A percentile compares a stretch with the other conserved stretches of the same genome.
Evolutionary conservation across 2,888 invertebrate species (phyloP).

Genomic region (Orchesellides sinensis): DNA sequence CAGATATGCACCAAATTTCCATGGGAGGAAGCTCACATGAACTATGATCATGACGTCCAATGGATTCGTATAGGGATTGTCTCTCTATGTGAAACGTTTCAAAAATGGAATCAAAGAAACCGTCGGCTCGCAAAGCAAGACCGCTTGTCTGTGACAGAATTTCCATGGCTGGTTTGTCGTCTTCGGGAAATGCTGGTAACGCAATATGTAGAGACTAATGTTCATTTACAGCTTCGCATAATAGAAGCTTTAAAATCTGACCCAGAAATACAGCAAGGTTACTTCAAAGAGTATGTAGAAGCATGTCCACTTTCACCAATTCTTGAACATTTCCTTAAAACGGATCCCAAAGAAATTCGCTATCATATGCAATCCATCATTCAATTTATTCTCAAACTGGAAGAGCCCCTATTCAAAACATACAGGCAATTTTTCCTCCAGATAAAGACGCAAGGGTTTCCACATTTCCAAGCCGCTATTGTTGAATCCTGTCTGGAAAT

Average conservation of each 20-base stretch:
- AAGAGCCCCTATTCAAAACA: constrained; percentile 41
- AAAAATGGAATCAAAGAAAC: constrained; percentile 52
- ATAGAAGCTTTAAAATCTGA: constrained; percentile 28
- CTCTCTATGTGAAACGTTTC: constrained; percentile 44
- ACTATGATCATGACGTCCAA: constrained; percentile 11
- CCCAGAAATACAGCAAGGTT: constrained; percentile 41
- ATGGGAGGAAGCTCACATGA: constrained; percentile 36
- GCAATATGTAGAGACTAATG: neutral
- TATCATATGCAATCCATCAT: constrained; percentile 44
- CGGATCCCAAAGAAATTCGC: constrained; percentile 41
- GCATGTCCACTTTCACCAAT: constrained; percentile 38
- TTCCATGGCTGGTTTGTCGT: constrained; percentile 52
- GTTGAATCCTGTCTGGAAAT: constrained; percentile 64
- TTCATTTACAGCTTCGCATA: constrained; percentile 19
- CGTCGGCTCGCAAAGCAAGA: constrained; percentile 25
- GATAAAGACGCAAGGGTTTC: constrained; percentile 63
- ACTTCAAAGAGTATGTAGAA: constrained; percentile 54
- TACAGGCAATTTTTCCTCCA: constrained; percentile 42
- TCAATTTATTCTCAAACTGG: constrained; percentile 48
- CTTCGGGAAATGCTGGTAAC: constrained; percentile 41
- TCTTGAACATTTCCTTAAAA: constrained; percentile 32
- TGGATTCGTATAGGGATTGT: constrained; percentile 48
- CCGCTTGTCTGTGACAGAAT: constrained; percentile 45
- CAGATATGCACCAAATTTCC: constrained; percentile 38
- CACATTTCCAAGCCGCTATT: constrained; percentile 51